Percentiles rank a stretch among this genome's conserved stretches.
Conservation (phyloP, 2,113 vertebrate species). For the Sylvilagus bachmani region DNA sequence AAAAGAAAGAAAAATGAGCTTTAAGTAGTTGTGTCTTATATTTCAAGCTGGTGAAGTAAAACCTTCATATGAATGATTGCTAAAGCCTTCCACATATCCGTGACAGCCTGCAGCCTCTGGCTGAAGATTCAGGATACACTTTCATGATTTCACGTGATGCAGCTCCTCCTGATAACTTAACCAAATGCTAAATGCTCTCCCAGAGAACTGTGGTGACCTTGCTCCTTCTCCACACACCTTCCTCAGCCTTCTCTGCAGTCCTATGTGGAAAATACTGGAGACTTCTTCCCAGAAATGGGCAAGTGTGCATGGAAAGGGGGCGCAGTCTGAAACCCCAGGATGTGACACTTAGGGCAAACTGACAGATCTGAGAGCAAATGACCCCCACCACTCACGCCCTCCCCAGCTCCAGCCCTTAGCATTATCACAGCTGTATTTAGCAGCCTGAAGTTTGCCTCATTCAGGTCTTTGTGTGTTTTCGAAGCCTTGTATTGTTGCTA, state of each 20-base stretch:
- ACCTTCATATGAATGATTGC: not conserved
- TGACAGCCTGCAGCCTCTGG: not conserved
- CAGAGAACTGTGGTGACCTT: not conserved
- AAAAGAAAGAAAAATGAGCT: not conserved
- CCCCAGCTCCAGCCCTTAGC: not conserved
- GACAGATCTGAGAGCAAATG: not conserved
- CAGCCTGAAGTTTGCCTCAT: not conserved
- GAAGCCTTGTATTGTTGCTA: not conserved
- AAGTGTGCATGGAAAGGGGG: not conserved
- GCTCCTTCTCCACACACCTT: not conserved
- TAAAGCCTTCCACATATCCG: not conserved
- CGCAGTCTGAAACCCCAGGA: not conserved
- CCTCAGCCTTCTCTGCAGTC: not conserved
- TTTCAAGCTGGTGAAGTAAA: not conserved
- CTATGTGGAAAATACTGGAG: constrained; percentile 20
- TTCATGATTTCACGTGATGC: not conserved
- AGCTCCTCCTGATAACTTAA: not conserved
- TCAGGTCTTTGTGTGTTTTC: not conserved
- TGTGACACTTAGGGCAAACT: not conserved
- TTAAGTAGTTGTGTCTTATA: not conserved
- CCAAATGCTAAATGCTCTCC: not conserved
- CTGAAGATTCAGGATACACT: not conserved
- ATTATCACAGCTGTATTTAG: not conserved
- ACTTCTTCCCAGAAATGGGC: not conserved
- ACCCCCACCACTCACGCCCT: not conserved